Base-by-base conservation (phyloP, 92 coral and sea anemone genomes). In the Umimayanthus chanpuru region DNA sequence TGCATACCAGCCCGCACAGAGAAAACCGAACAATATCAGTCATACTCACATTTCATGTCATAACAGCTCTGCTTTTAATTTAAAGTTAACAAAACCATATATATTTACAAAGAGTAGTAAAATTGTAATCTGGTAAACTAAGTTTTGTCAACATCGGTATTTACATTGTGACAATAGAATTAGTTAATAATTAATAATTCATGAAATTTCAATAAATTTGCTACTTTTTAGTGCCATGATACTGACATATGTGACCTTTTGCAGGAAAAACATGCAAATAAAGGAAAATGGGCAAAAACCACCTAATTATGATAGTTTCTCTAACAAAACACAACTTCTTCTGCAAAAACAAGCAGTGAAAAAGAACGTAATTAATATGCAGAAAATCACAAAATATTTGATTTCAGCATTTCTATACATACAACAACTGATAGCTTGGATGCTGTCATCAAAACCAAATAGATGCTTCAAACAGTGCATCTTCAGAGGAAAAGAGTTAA, bases 201-300 rank as follows among this genome's bases (percentile, higher is more conserved):
- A 14, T 18, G 25, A 66, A 66, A 66, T 66, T 66, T 66, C 26
- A 66, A 66, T 1, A 66, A 66, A 32, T 32, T 32, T 25, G 75
- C 75, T 3, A 71, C 28, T 3, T 32, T n/a, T 71, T 25, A 71
- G 32, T 71, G 75, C 28, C 28, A 71, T 71, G 75, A 71, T 71
- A 71, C 75, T 71, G 75, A 71, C 10, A 71, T n/a, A 12, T 28
- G 20, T 71, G 38, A 32, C 75, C 28, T 71, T 71, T 40, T 71
- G 76, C 16, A 71, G 16, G 76, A 47, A 71, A 71, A 71, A 71
- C 76, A 71, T 71, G 15, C 76, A 71, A 40, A 71, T 71, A 71
- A 71, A 29, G 76, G 76, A 71, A 71, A 71, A 70, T 71, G 10
- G 76, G 29, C 40, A 71, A 71, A 71, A 71, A 26, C 39, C 39